Percentiles rank a stretch among this genome's conserved stretches.
phyloP scores from a whole-genome alignment of 2,113 vertebrate genomes.

The Mystacornis crossleyi region DNA sequence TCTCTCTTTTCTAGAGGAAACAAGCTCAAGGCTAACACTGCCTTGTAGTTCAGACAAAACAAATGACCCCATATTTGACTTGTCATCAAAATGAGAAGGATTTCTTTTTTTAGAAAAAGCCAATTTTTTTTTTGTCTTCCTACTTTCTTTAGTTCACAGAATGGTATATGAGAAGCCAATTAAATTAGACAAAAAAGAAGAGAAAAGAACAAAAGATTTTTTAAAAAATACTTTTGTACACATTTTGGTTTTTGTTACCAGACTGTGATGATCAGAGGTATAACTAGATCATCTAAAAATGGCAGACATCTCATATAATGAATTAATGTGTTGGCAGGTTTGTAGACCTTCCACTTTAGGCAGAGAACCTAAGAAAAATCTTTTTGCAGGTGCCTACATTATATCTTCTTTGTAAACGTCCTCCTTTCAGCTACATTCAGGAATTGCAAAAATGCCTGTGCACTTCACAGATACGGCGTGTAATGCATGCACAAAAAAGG shows the following conservation, averaged over 20 bases:
- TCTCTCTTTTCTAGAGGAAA: neutral
- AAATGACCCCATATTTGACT: neutral
- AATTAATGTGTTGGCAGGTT: neutral
- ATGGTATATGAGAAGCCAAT: neutral
- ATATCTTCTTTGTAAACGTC: neutral
- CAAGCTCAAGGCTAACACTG: neutral
- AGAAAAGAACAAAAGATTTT: neutral
- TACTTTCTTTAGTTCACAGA: neutral
- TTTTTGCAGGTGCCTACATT: neutral
- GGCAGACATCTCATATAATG: neutral
- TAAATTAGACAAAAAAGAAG: neutral
- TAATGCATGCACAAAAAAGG: neutral
- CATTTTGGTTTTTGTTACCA: neutral
- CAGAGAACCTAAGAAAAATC: neutral
- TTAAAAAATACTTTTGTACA: rapidly evolving
- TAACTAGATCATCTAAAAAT: neutral
- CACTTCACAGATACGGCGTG: neutral
- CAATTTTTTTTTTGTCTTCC: neutral
- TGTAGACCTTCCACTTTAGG: neutral
- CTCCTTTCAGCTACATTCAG: neutral
- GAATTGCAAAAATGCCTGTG: neutral
- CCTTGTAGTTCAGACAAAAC: neutral
- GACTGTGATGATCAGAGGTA: neutral
- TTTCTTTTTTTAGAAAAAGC: neutral
- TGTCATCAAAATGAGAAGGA: neutral